A percentile compares a stretch with the other conserved stretches of the same genome.
Conservation (phyloP, 2,888 invertebrate genomes). For the Hypena proboscidalis region DNA sequence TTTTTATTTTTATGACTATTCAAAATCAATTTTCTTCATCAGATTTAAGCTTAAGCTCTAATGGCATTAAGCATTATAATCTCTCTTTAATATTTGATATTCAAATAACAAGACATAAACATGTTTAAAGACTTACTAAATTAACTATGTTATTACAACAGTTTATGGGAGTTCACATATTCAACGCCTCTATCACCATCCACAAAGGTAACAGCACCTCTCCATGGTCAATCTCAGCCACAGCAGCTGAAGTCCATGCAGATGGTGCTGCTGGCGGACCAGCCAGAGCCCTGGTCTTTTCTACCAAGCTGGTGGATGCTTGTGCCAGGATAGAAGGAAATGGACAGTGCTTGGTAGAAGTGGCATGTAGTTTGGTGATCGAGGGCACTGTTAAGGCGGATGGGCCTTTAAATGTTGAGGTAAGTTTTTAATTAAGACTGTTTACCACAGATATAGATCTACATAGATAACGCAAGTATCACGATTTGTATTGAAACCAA, state of each 20-base stretch:
- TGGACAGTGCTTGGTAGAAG: conserved; percentile 88
- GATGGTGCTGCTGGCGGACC: conserved; percentile 90
- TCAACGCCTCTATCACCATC: conserved; percentile 86
- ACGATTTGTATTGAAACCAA: too few relatives aligned
- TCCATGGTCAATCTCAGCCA: conserved; percentile 89
- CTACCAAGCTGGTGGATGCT: conserved; percentile 88
- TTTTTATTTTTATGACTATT: too few relatives aligned
- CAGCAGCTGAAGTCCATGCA: conserved; percentile 89
- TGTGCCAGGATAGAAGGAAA: conserved; percentile 83
- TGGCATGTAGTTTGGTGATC: conserved; percentile 89
- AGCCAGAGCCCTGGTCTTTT: conserved; percentile 88
- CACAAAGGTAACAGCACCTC: conserved; percentile 79
- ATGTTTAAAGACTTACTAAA: too few relatives aligned
- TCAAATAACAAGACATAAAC: too few relatives aligned
- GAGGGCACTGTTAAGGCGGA: conserved; percentile 93
- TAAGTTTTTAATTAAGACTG: too few relatives aligned
- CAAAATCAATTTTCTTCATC: too few relatives aligned
- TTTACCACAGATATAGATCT: too few relatives aligned
- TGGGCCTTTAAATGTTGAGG: conserved; percentile 94
- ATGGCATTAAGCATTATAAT: too few relatives aligned
- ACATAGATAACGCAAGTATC: too few relatives aligned
- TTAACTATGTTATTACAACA: conserved; percentile 56
- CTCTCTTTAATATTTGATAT: too few relatives aligned
- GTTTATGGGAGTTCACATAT: conserved; percentile 95
- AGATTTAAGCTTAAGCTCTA: too few relatives aligned